Conservation (phyloP, 2,888 invertebrate species). For the Ormia ochracea region DNA sequence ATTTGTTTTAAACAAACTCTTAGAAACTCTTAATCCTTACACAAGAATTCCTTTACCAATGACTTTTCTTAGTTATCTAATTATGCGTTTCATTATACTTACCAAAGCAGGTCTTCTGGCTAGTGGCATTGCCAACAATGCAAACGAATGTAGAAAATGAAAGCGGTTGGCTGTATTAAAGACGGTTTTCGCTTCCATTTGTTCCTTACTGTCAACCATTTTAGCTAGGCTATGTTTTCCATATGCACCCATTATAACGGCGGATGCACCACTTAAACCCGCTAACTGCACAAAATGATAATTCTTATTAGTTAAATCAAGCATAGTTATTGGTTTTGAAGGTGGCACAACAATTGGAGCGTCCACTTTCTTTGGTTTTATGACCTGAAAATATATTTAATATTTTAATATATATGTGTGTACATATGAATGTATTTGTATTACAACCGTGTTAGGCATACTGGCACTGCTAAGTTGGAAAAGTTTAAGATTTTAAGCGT, state of each 20-base stretch:
- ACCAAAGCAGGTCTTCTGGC: conserved; percentile 86
- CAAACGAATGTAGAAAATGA: conserved; percentile 91
- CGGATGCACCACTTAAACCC: conserved; percentile 91
- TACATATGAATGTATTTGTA: neutral
- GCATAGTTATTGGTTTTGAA: conserved; percentile 59
- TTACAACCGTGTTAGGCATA: no score
- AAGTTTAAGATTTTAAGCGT: no score
- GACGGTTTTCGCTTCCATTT: conserved; percentile 83
- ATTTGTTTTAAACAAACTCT: no score
- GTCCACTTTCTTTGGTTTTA: conserved; percentile 64
- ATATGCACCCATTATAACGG: conserved; percentile 92
- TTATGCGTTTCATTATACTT: conserved; percentile 55
- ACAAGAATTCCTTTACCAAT: no score
- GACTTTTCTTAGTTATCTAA: neutral
- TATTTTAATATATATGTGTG: neutral
- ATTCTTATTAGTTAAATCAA: conserved; percentile 69
- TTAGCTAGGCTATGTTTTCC: conserved; percentile 85
- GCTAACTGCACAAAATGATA: conserved; percentile 81
- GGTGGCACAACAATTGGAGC: conserved; percentile 39
- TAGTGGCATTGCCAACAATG: conserved; percentile 88
- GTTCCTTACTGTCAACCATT: conserved; percentile 79
- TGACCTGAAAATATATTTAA: conserved; percentile 56
- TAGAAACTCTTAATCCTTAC: no score
- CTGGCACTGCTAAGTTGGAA: no score
- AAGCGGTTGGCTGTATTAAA: conserved; percentile 93